Conservation (phyloP, 2,797 vertebrate genomes). For the Carcharodon carcharias region DNA sequence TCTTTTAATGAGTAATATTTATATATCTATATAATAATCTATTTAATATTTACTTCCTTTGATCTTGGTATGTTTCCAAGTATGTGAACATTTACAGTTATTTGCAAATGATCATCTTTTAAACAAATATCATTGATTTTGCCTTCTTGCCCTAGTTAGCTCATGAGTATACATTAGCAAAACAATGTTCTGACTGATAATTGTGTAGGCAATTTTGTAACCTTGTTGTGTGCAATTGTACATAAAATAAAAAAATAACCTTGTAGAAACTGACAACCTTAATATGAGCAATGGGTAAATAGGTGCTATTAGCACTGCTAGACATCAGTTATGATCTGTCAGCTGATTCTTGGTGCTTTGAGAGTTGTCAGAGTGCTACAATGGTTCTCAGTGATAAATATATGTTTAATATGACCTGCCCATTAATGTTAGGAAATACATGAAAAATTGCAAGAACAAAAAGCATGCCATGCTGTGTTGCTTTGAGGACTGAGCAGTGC, state of each 20-base stretch:
- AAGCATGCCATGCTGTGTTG: neutral
- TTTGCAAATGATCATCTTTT: neutral
- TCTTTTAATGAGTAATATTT: neutral
- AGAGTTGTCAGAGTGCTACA: constrained; percentile 3
- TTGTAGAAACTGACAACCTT: neutral
- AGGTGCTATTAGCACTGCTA: neutral
- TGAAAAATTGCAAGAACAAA: neutral
- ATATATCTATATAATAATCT: too few species aligned
- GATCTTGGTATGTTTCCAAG: neutral
- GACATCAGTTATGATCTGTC: neutral
- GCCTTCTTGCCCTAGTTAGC: neutral
- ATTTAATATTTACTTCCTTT: neutral
- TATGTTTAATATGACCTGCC: neutral
- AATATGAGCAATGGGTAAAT: neutral
- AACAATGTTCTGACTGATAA: neutral
- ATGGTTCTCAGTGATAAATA: neutral
- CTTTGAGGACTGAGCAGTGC: neutral
- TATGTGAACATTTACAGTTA: neutral
- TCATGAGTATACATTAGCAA: neutral
- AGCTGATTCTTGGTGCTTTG: neutral
- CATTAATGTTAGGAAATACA: neutral
- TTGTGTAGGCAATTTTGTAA: constrained; percentile 16
- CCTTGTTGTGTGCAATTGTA: neutral
- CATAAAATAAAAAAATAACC: constrained; percentile 14
- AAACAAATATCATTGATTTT: neutral